Conservation (phyloP, 2,797 vertebrate genomes). For the Tokudaia muenninki region DNA sequence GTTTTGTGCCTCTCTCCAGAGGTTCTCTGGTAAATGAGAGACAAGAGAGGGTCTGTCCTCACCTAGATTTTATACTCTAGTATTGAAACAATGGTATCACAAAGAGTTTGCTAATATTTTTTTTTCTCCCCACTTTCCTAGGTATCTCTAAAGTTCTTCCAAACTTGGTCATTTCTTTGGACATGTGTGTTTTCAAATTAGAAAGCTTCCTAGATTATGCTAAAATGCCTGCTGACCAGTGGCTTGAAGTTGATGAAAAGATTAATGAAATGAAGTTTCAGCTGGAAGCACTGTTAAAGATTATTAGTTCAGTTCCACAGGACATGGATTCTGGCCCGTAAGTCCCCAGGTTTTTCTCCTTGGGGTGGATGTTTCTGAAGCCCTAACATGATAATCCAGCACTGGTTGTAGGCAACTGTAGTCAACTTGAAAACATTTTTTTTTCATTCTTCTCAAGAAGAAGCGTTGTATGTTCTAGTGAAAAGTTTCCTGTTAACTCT, state of each 20-base stretch:
- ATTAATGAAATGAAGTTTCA: conserved; percentile 86
- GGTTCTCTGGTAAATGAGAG: conserved; percentile 13
- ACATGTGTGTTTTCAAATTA: conserved; percentile 87
- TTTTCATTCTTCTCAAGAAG: background rate
- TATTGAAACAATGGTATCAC: conserved; percentile 11
- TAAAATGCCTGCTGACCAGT: conserved; percentile 81
- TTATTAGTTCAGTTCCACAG: conserved; percentile 79
- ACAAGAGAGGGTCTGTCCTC: background rate
- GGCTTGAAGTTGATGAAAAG: conserved; percentile 84
- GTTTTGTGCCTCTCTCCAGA: background rate
- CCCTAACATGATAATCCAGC: background rate
- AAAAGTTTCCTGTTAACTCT: background rate
- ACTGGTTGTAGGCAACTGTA: background rate
- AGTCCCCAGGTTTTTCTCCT: conserved; percentile 63
- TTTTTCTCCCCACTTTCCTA: conserved; percentile 59
- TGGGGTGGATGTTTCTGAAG: background rate
- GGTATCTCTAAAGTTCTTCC: conserved; percentile 85
- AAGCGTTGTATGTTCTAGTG: background rate
- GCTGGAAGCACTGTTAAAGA: conserved; percentile 81
- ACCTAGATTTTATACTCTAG: conserved; percentile 48
- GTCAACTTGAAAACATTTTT: background rate
- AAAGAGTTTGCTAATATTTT: conserved; percentile 35
- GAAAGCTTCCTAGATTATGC: conserved; percentile 58
- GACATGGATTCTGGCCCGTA: conserved; percentile 82
- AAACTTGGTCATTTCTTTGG: conserved; percentile 86